Evolutionary conservation across 2,888 invertebrate species (phyloP).

Genomic region (Unio pictorum): DNA sequence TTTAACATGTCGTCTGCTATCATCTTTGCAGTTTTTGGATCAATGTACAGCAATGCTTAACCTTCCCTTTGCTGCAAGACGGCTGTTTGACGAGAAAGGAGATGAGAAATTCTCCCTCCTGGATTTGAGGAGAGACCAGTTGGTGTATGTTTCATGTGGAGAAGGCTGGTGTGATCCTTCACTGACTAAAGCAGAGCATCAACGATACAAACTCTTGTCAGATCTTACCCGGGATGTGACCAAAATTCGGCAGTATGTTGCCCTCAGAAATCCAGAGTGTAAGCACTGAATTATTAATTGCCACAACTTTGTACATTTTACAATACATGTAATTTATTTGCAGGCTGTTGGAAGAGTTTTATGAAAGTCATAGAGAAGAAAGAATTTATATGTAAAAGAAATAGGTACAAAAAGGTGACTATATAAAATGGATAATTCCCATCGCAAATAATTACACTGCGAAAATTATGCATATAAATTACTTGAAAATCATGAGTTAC

Average conservation of each 20-base stretch:
- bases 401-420: too few relatives aligned
- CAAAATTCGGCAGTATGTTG: conserved; percentile 67
- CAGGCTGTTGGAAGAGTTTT: too few relatives aligned
- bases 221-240: conserved; percentile 67
- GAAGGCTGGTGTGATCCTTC: conserved; percentile 70
- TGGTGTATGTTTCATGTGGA: conserved; percentile 68
- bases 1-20: too few relatives aligned
- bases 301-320: neutral
- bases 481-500: too few relatives aligned
- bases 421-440: too few relatives aligned
- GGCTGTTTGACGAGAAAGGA: conserved; percentile 69
- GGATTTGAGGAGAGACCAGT: conserved; percentile 62
- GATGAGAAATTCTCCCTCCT: conserved; percentile 66
- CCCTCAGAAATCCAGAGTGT: conserved; percentile 66
- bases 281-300: conserved; percentile 20
- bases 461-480: too few relatives aligned
- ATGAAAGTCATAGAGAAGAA: too few relatives aligned
- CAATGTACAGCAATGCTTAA: conserved; percentile 65
- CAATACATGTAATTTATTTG: neutral
- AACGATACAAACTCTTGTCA: conserved; percentile 64
- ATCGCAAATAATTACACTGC: too few relatives aligned
- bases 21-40: conserved; percentile 66
- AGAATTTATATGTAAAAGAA: too few relatives aligned
- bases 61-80: conserved; percentile 69
- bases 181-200: conserved; percentile 67